A percentile compares a stretch with the other conserved stretches of the same genome.
Evolutionary conservation across 1,140 invertebrate species (phyloP).

Genomic region (Dreissena rostriformis): DNA sequence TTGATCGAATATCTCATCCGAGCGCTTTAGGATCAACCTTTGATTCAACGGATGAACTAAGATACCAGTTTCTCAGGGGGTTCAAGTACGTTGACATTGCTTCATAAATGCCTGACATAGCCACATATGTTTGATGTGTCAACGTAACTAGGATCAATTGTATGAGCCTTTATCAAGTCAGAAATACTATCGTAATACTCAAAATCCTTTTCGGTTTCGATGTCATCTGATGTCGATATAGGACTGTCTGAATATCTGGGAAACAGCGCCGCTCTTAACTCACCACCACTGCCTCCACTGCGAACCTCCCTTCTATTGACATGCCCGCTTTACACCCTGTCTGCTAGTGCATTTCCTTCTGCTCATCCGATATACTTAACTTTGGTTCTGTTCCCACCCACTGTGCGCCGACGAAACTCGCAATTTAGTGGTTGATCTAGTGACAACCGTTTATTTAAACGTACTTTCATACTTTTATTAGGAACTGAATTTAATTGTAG

Average conservation of each 20-base stretch:
- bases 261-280: conserved; percentile 35
- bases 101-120: conserved; percentile 39
- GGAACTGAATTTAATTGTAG: conserved; percentile 50
- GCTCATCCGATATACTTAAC: too few relatives aligned
- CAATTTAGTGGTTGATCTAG: not conserved
- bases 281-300: conserved; percentile 3
- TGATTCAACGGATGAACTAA: conserved; percentile 27
- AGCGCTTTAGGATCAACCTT: not conserved
- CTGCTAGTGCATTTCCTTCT: too few relatives aligned
- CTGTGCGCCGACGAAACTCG: not conserved
- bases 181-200: conserved; percentile 54
- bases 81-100: conserved; percentile 53
- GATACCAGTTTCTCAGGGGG: conserved; percentile 37
- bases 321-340: too few relatives aligned
- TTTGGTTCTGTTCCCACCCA: not conserved
- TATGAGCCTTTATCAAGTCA: conserved; percentile 48
- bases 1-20: not conserved
- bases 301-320: too few relatives aligned
- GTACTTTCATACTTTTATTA: conserved; percentile 52
- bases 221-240: conserved; percentile 46
- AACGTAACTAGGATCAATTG: conserved; percentile 32
- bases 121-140: conserved; percentile 36
- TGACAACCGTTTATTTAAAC: conserved; percentile 3
- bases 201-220: conserved; percentile 52
- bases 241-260: conserved; percentile 51